Evolutionary conservation across 2,888 invertebrate genomes (phyloP).

Genomic region (Ectobius pallidus): DNA sequence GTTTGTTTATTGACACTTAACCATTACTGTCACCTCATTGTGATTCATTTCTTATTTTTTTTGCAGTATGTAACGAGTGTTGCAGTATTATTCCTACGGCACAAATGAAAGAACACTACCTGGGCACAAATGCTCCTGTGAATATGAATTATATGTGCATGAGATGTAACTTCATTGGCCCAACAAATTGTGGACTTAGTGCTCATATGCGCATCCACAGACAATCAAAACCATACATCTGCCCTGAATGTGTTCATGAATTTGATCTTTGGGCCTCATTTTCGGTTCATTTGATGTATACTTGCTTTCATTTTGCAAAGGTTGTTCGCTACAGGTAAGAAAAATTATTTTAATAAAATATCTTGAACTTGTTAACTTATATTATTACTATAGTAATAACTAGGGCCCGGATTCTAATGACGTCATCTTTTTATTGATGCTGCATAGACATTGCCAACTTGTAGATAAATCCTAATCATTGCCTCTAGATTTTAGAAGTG

Average conservation of each 20-base stretch:
- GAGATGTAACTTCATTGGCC: slow-evolving; percentile 10
- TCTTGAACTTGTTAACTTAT: too few species aligned
- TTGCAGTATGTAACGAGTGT: slow-evolving; percentile 12
- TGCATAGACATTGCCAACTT: too few species aligned
- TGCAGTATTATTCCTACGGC: not conserved
- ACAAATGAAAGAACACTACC: slow-evolving; percentile 17
- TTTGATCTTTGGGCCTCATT: slow-evolving; percentile 33
- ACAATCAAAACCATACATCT: slow-evolving; percentile 29
- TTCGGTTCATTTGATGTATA: slow-evolving; percentile 21
- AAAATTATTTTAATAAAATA: too few species aligned
- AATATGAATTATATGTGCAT: not conserved
- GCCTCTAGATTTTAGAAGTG: too few species aligned
- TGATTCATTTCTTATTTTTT: not conserved
- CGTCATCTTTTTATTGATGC: too few species aligned
- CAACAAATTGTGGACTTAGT: slow-evolving; percentile 20
- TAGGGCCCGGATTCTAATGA: too few species aligned
- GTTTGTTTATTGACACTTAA: too few species aligned
- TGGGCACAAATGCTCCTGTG: slow-evolving; percentile 3
- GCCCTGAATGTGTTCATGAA: slow-evolving; percentile 35
- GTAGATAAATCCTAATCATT: not conserved
- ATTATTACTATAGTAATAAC: not conserved
- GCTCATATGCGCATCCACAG: slow-evolving; percentile 33
- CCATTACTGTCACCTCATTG: not conserved
- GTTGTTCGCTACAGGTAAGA: slow-evolving; percentile 16
- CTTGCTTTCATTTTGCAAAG: slow-evolving; percentile 32